Evolutionary conservation across 1,140 invertebrate species (phyloP).

Genomic region (Rhyzopertha dominica): DNA sequence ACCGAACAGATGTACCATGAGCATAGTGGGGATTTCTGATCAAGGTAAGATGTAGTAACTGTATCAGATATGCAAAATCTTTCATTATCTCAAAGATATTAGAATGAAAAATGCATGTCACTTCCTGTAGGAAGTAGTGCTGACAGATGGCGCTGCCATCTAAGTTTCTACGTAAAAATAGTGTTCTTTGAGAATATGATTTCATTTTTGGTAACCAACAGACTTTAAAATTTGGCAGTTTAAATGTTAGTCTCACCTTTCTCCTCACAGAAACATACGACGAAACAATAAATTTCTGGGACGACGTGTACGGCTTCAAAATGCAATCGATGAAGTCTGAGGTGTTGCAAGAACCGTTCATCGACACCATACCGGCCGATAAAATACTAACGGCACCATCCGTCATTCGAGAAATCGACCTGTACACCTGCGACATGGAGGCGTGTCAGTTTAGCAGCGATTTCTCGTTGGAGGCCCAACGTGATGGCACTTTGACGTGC

Average conservation of each 20-base stretch:
- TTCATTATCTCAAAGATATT: background rate
- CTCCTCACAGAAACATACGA: slow-evolving; percentile 68
- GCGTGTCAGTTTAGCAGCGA: slow-evolving; percentile 76
- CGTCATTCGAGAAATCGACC: slow-evolving; percentile 66
- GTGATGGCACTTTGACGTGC: slow-evolving; percentile 75
- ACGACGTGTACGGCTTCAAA: slow-evolving; percentile 94
- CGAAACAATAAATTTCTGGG: slow-evolving; percentile 82
- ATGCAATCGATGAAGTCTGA: slow-evolving; percentile 92
- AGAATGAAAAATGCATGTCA: slow-evolving; percentile 14
- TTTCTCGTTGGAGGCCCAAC: slow-evolving; percentile 67
- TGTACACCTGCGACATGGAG: slow-evolving; percentile 74
- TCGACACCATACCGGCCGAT: slow-evolving; percentile 76
- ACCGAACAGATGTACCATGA: slow-evolving; percentile 87
- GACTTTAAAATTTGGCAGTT: no score
- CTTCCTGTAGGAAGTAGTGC: no score
- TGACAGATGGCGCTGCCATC: no score
- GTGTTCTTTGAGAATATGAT: no score
- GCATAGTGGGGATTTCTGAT: slow-evolving; percentile 84
- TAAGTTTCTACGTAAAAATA: no score
- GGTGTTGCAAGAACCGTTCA: slow-evolving; percentile 82
- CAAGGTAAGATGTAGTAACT: slow-evolving; percentile 55
- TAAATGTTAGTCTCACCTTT: no score
- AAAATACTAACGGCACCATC: slow-evolving; percentile 70
- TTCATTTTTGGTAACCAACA: no score
- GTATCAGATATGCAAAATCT: no score